These are phyloP conservation scores for Stenodera caucasica DNA, from an alignment of 2,888 invertebrate species.

Conservation along the genomic window DNA sequence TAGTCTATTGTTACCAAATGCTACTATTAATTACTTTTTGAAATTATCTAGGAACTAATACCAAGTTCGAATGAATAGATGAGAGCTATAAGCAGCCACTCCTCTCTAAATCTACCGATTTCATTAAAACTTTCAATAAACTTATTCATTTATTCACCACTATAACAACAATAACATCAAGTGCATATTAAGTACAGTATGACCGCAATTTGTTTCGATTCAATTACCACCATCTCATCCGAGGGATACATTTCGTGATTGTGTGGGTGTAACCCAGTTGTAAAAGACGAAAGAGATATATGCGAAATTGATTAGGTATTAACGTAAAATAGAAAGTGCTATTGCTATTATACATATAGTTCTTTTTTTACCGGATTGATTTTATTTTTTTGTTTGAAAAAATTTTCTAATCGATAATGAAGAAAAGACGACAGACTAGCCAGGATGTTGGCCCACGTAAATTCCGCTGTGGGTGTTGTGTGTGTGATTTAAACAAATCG, in stretches of 20 bases:
- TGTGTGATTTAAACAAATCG: slow-evolving; percentile 42
- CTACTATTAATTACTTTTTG: slow-evolving; percentile 1
- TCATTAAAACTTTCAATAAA: slow-evolving; percentile 3
- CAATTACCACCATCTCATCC: neutral
- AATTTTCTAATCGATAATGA: slow-evolving; percentile 10
- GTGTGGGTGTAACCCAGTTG: slow-evolving; percentile 5
- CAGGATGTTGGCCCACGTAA: slow-evolving; percentile 38
- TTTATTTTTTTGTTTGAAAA: neutral
- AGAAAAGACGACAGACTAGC: slow-evolving; percentile 34
- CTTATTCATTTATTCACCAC: neutral
- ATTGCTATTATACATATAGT: neutral
- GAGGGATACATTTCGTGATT: neutral
- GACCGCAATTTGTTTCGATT: slow-evolving; percentile 3
- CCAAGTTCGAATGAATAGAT: neutral
- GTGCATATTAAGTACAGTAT: neutral
- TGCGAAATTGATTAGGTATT: neutral
- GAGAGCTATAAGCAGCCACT: neutral
- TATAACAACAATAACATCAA: neutral
- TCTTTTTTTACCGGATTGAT: neutral
- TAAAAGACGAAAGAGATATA: neutral
- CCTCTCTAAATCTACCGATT: neutral
- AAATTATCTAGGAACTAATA: slow-evolving; percentile 1
- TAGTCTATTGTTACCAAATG: slow-evolving; percentile 6
- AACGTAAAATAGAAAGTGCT: slow-evolving; percentile 4
- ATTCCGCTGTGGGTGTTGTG: slow-evolving; percentile 41